Percentiles rank a stretch among this genome's conserved stretches.
These are phyloP conservation scores for Manacus vitellinus DNA, from an alignment of 2,113 vertebrate genomes.

Conservation along the genomic window DNA sequence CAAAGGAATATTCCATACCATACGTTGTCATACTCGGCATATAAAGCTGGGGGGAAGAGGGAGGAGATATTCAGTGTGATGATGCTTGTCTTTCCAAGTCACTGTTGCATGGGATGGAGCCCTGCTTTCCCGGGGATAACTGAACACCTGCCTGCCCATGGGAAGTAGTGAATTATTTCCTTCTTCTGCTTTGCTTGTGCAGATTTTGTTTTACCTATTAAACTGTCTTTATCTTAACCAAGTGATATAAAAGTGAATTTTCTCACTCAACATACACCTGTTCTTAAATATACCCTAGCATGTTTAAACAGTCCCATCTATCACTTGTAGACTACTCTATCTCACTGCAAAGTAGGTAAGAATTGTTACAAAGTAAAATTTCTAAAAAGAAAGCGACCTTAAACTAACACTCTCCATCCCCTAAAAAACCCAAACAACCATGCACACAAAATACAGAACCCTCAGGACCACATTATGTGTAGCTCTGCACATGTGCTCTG, in stretches of 20 bases:
- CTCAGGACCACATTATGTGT: neutral
- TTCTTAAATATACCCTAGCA: neutral
- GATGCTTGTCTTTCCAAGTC: neutral
- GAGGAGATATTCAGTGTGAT: accelerated
- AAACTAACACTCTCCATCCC: neutral
- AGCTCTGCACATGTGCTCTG: neutral
- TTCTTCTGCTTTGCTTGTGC: neutral
- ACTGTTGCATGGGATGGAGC: accelerated
- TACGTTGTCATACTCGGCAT: accelerated
- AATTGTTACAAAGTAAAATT: neutral
- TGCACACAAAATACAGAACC: neutral
- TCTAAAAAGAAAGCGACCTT: neutral
- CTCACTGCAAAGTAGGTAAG: neutral
- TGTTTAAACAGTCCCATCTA: neutral
- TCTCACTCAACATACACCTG: neutral
- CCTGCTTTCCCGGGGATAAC: neutral
- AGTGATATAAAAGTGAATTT: neutral
- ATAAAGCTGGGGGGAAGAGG: neutral
- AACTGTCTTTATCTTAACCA: neutral
- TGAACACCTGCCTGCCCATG: neutral
- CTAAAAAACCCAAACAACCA: accelerated
- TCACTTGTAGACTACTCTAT: neutral
- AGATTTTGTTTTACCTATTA: neutral
- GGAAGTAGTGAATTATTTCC: neutral
- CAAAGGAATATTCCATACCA: neutral